Conservation (phyloP, 2,888 invertebrate genomes). For the Napeogenes sylphis region DNA sequence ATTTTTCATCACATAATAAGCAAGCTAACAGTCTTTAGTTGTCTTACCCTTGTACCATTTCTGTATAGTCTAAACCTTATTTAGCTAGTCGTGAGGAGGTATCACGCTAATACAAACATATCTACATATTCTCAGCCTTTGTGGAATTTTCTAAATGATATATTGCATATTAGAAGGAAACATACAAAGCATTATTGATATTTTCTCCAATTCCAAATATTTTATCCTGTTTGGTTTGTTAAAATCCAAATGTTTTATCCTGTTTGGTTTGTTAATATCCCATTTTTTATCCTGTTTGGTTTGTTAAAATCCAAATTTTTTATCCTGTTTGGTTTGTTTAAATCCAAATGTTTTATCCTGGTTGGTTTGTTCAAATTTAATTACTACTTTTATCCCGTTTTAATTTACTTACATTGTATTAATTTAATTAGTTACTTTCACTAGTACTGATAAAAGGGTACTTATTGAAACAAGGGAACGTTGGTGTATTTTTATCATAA, state of each 20-base stretch:
- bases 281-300: no score
- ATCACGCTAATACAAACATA: background rate
- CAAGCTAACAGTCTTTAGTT: no score
- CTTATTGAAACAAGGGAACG: slow-evolving; percentile 13
- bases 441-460: slow-evolving; percentile 20
- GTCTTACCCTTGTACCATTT: background rate
- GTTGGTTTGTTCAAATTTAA: no score
- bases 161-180: background rate
- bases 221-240: no score
- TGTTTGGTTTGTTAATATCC: no score
- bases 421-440: background rate
- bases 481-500: slow-evolving; percentile 9
- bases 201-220: no score
- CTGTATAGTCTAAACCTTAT: background rate
- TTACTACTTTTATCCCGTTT: background rate
- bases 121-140: background rate
- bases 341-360: no score
- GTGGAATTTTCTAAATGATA: background rate
- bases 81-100: background rate
- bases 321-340: no score
- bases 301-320: no score
- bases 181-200: no score
- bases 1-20: background rate
- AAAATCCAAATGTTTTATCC: no score
- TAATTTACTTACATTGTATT: slow-evolving; percentile 6